Conservation (phyloP, 2,797 vertebrate genomes). For the Sebastes itinus region DNA sequence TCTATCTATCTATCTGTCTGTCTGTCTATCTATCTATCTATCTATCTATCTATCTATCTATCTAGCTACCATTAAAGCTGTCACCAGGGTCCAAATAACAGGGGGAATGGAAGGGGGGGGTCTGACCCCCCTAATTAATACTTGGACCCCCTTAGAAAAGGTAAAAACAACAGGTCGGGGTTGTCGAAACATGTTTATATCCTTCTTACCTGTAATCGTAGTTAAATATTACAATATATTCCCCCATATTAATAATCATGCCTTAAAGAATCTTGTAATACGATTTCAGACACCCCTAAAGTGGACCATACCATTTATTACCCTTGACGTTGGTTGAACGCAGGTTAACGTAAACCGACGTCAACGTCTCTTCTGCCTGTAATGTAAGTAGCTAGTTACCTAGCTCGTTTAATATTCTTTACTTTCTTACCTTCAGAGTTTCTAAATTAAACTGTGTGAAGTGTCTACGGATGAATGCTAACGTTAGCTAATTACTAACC, state of each 20-base stretch:
- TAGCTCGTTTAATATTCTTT: neutral
- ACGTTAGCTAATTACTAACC: no score
- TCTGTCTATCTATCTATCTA: accelerated
- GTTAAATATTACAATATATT: neutral
- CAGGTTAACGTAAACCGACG: no score
- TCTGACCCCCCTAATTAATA: neutral
- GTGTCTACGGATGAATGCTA: no score
- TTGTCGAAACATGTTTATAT: neutral
- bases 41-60: accelerated
- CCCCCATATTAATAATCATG: neutral
- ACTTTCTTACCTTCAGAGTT: neutral
- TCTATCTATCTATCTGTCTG: accelerated
- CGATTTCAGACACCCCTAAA: neutral
- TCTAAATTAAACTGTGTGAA: neutral
- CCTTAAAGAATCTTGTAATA: neutral
- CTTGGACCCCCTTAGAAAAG: no score
- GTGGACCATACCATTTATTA: neutral
- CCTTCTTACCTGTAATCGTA: neutral
- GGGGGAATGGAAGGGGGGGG: neutral
- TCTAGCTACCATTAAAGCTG: neutral
- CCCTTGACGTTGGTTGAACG: neutral
- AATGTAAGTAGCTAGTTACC: neutral
- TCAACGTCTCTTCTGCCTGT: neutral
- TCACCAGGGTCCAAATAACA: neutral
- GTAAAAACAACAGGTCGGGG: no score